Evolutionary conservation across 2,797 vertebrate genomes (phyloP), one percentile per base, ranked within the genome.

Genomic region (Cetoscarus ocellatus): DNA sequence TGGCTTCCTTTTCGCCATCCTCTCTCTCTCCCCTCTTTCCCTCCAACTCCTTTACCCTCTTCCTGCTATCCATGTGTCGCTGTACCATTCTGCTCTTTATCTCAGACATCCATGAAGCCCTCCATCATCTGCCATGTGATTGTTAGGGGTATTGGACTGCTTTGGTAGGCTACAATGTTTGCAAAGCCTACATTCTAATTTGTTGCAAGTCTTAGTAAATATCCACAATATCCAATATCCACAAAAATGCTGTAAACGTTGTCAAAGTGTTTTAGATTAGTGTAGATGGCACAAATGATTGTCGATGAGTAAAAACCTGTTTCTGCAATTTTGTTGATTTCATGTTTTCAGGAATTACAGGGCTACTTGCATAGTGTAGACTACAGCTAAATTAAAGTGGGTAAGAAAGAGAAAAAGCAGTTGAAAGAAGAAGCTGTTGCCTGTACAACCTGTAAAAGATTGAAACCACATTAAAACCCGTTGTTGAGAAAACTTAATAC

Each of bases 1-100:
- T 68, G 34, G 87, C 88, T 92, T 93, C 93, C 89, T 91, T 77
- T 84, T 68, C 73, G 76, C 80, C 65, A 73, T 74, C 79, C 82
- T 84, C 85, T 80, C 79, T 68, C 76, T 67, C 77, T 60, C 77
- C 66, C 38, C 83, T 69, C 36, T 62, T 47, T 76, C 72, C 87
- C 62, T 78, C 58, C 80, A 77, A 70, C 36, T 56, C 59, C 9
- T 71, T 8, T 18, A 36, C 27, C 9, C 27, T 62, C 52, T 76
- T 73, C 88, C 60, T 79, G 67, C 43, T 53, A 66, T 11, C 73
- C 8, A n/a, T 50, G 27, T 66, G 73, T 78, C 57, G 72, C 68
- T 80, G 63, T 42, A 65, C 71, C 77, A 55, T 74, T 82, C 88
- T 73, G 56, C 61, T 58, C 71, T 72, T 85, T 50, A 59, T 65